Conservation (phyloP, 2,113 vertebrate species). For the Nannospalax galili region DNA sequence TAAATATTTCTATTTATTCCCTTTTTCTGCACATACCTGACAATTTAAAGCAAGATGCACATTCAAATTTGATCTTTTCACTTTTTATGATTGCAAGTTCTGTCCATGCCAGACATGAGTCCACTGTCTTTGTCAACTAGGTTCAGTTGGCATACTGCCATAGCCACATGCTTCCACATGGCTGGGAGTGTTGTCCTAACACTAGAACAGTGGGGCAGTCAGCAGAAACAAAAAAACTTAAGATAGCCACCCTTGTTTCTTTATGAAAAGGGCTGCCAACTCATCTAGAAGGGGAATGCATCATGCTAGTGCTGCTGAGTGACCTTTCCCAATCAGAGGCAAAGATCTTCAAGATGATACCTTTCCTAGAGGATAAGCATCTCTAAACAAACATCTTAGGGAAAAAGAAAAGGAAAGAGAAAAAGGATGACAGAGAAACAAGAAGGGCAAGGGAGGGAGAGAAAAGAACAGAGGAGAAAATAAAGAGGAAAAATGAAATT, state of each 20-base stretch:
- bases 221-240: neutral
- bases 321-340: neutral
- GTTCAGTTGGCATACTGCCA: neutral
- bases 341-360: neutral
- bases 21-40: neutral
- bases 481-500: neutral
- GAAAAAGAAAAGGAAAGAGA: neutral
- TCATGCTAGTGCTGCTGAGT: neutral
- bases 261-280: neutral
- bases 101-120: neutral
- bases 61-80: neutral
- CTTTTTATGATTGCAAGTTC: neutral
- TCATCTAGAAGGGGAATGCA: neutral
- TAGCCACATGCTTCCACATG: neutral
- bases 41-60: neutral
- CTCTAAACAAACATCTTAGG: neutral
- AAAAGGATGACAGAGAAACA: too few relatives aligned
- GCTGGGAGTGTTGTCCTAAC: neutral
- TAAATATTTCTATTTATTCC: neutral
- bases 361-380: neutral
- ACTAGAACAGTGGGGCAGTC: too few relatives aligned
- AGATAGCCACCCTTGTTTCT: neutral
- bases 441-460: fast-evolving
- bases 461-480: fast-evolving
- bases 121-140: neutral